Conservation (phyloP, 2,113 vertebrate genomes). For the Pyxicephalus adspersus region DNA sequence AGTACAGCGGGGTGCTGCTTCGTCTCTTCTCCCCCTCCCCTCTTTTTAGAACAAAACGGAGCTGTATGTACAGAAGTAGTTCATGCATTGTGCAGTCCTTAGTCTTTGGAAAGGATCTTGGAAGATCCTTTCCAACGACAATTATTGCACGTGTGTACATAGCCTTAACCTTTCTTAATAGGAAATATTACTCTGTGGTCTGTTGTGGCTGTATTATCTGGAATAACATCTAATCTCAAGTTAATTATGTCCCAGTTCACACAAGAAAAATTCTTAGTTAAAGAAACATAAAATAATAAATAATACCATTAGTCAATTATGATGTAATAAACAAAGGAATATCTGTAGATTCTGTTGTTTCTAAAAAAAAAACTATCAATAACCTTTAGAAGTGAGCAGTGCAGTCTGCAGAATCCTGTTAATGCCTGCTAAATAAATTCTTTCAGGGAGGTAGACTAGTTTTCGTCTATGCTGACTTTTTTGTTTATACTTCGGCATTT, state of each 20-base stretch:
- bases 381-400: not conserved
- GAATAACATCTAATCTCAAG: not conserved
- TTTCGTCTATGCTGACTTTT: not conserved
- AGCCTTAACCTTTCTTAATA: too few relatives aligned
- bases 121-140: too few relatives aligned
- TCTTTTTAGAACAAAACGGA: too few relatives aligned
- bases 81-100: too few relatives aligned
- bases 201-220: too few relatives aligned
- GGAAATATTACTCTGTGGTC: too few relatives aligned
- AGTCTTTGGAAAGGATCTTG: too few relatives aligned
- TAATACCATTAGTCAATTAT: conserved; percentile 5
- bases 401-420: not conserved
- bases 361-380: not conserved
- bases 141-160: too few relatives aligned
- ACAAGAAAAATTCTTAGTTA: not conserved
- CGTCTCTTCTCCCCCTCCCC: too few relatives aligned
- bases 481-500: conserved; percentile 9
- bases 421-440: not conserved
- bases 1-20: too few relatives aligned
- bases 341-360: not conserved
- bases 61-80: too few relatives aligned
- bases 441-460: conserved; percentile 10
- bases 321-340: not conserved
- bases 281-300: not conserved
- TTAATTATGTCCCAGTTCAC: not conserved